Evolutionary conservation across 2,113 vertebrate genomes (phyloP).

Genomic region (Aegithalos caudatus): DNA sequence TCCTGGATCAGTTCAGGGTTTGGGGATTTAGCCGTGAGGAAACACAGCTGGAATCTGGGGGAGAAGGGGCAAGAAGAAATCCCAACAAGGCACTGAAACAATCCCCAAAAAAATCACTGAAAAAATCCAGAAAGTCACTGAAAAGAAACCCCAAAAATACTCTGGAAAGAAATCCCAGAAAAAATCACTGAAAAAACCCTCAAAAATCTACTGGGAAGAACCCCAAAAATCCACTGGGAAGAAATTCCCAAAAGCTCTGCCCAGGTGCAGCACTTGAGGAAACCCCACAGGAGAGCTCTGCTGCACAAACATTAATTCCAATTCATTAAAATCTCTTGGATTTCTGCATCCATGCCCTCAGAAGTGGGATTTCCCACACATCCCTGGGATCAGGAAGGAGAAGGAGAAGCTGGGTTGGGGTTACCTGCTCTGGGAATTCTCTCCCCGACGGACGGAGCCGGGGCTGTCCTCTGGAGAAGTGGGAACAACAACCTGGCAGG

Average conservation of each 20-base stretch:
- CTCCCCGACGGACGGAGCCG: background rate
- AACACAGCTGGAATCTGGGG: background rate
- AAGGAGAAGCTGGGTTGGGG: background rate
- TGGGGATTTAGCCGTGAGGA: background rate
- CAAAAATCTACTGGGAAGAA: too few species aligned
- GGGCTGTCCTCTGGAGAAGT: slow-evolving; percentile 1
- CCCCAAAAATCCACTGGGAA: too few species aligned
- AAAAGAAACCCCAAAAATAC: too few species aligned
- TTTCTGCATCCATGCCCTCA: background rate
- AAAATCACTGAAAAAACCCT: background rate
- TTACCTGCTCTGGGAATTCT: slow-evolving; percentile 62
- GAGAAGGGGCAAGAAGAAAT: background rate
- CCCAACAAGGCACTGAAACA: background rate
- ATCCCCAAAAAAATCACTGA: too few species aligned
- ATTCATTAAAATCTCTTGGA: too few species aligned
- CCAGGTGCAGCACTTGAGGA: background rate
- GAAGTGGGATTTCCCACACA: background rate
- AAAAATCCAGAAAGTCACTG: background rate
- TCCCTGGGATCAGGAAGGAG: background rate
- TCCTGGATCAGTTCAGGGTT: background rate
- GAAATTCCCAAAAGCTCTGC: too few species aligned
- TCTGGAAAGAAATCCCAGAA: background rate
- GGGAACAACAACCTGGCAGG: slow-evolving; percentile 20
- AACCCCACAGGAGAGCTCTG: background rate
- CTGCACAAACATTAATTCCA: background rate